Evolutionary conservation across 2,888 invertebrate species (phyloP).

Genomic region (Lithophane semibrunnea): DNA sequence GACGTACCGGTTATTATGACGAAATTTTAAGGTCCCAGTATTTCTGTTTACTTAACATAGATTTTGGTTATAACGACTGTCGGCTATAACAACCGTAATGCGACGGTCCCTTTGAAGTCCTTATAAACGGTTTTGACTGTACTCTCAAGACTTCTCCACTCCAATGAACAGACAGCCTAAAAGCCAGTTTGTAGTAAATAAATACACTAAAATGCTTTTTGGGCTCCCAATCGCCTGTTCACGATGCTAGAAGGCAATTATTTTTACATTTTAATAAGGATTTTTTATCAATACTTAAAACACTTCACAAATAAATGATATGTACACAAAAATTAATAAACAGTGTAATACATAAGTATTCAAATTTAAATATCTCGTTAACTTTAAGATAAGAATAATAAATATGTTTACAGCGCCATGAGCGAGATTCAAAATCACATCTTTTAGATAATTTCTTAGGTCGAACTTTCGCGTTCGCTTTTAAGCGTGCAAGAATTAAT

Average conservation of each 20-base stretch:
- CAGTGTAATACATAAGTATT: background rate
- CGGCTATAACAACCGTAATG: too few species aligned
- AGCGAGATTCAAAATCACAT: slow-evolving; percentile 6
- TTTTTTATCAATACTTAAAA: background rate
- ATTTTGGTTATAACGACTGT: too few species aligned
- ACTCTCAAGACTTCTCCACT: background rate
- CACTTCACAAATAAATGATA: background rate
- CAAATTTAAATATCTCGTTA: background rate
- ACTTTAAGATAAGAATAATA: background rate
- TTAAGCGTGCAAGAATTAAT: background rate
- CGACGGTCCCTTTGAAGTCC: too few species aligned
- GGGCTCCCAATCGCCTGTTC: too few species aligned
- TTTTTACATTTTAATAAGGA: background rate
- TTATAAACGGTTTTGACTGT: too few species aligned
- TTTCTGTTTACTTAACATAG: too few species aligned
- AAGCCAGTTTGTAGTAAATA: background rate
- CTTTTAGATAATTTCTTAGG: background rate
- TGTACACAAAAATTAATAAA: background rate
- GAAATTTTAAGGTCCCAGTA: too few species aligned
- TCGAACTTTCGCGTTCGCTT: too few species aligned
- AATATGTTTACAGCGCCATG: background rate
- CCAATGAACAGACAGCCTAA: background rate
- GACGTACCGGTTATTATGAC: too few species aligned
- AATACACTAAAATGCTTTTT: background rate
- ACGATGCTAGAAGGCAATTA: background rate